Percentiles rank a stretch among this genome's conserved stretches.
phyloP scores from a whole-genome alignment of 2,888 invertebrate genomes.

The Clitarchus hookeri region DNA sequence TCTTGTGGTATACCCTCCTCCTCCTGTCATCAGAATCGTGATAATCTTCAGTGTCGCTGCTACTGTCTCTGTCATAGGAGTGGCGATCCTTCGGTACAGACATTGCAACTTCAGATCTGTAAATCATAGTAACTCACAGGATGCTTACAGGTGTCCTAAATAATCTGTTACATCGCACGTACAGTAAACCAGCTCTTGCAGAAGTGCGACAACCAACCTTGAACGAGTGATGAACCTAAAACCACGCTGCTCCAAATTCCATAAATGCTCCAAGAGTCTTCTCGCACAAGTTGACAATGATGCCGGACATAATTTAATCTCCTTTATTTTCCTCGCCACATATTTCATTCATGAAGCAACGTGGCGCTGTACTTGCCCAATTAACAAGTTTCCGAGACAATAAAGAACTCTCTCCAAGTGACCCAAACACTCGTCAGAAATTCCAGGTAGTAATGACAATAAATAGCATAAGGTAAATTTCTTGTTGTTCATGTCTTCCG shows the following conservation, averaged over 20 bases:
- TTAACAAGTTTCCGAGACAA: not conserved
- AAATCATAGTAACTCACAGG: slow-evolving; percentile 11
- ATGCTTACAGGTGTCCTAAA: too few relatives aligned
- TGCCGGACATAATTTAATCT: slow-evolving; percentile 30
- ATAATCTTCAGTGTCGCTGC: slow-evolving; percentile 86
- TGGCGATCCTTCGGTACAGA: slow-evolving; percentile 45
- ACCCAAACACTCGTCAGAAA: not conserved
- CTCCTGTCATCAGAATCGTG: slow-evolving; percentile 72
- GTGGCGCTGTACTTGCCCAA: not conserved
- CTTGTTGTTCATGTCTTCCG: not conserved
- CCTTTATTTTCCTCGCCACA: slow-evolving; percentile 30
- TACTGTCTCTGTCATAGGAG: slow-evolving; percentile 65
- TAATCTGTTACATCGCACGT: not conserved
- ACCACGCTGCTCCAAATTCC: slow-evolving; percentile 29
- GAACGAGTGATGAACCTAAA: slow-evolving; percentile 28
- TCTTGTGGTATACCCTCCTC: slow-evolving; percentile 66
- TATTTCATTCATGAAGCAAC: slow-evolving; percentile 32
- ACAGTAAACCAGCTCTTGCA: not conserved
- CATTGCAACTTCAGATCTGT: slow-evolving; percentile 39
- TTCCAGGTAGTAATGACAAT: not conserved
- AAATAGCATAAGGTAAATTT: not conserved
- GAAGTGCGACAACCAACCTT: not conserved
- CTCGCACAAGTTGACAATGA: slow-evolving; percentile 34
- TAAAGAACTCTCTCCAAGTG: not conserved
- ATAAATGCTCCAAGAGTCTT: slow-evolving; percentile 28